Evolutionary conservation across 2,113 vertebrate genomes (phyloP), one percentile per base, ranked within the genome.

Genomic region (Sus scrofa): DNA sequence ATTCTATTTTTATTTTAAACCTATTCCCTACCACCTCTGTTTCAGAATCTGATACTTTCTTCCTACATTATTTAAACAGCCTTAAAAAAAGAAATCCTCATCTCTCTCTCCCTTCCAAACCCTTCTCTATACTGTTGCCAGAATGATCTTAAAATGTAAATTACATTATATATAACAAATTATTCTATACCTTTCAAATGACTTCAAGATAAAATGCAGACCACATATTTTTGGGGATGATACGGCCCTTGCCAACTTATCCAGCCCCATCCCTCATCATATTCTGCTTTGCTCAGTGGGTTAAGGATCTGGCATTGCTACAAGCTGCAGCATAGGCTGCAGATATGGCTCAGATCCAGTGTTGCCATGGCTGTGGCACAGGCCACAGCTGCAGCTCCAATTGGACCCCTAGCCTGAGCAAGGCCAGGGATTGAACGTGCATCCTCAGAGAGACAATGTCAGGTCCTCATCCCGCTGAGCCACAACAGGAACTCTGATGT

Each of bases 21-120:
- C 37, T 26, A 74, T 44, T 19, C 15, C 71, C 19, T 54, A 71
- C n/a, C 50, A 81, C 34, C 37, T 86, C 44, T 44, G 16, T 82
- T 94, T 91, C 74, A 74, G 34, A 90, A 94, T 86, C 30, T 79
- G 56, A 68, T 50, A 60, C 50, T 86, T 93, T 88, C 71, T 71
- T 70, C n/a, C 52, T 52, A 8, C 27, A 90, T 75, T 70, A 91
- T 3, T 77, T 20, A 85, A 86, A 81, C 7, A 73, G 37, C 18
- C 73, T 90, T 44, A 44, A 44, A 44, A 56, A 56, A 86, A 79
- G 68, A 96, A n/a, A 62, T 50, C 63, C 70, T 37, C 84, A 12
- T 87, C 7, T 89, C 71, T 65, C 24, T 24, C 13, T 73, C 16
- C 63, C 20, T 89, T 54, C 39, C 44, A 83, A 92, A 70, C 62